Base-by-base conservation (phyloP, 2,113 vertebrate genomes). In the Thalassoma bifasciatum region DNA sequence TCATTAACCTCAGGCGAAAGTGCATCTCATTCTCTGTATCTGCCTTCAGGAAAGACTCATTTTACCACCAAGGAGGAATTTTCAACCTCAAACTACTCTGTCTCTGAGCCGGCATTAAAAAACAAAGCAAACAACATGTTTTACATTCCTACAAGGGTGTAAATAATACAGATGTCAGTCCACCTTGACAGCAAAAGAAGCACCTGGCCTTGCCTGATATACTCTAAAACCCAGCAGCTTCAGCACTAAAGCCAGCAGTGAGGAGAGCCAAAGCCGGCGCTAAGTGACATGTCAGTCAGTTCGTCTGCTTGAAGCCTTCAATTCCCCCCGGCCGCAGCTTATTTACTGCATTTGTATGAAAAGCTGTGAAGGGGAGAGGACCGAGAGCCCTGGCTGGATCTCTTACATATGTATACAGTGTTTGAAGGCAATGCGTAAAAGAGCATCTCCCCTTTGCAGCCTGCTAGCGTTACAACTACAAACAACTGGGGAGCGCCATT, bases 301-400 rank as follows among this genome's bases (percentile, higher is more conserved):
- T 77, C 63, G 87, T 79, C 79, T 86, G 91, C 92, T 91, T 88
- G 89, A 88, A 90, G 91, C 91, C 87, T 90, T 82, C 84, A 82
- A 90, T 86, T 90, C 86, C 87, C 92, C 81, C 77, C 64, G 83
- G 85, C 87, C 68, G 51, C 57, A 77, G 88, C 90, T 92, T 94
- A 94, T 95, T 94, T 94, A 93, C 92, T 65, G 79, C 90, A 88
- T 92, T 92, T 92, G 90, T 89, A 92, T 87, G 87, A 92, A 91
- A 94, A 92, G 83, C 93, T 73, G 88, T 1, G 73, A 83, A 74
- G 82, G 88, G 86, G 69, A 80, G 78, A 80, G 73, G 79, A 81
- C 86, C 86, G 83, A 87, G 83, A 88, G 88, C 79, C 78, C 46
- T 7, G 61, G 46, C 79, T 72, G 70, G 51, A 83, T 88, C 91